These are phyloP conservation scores for Chydorus sphaericus DNA, from an alignment of 2,888 invertebrate species.

Conservation along the genomic window DNA sequence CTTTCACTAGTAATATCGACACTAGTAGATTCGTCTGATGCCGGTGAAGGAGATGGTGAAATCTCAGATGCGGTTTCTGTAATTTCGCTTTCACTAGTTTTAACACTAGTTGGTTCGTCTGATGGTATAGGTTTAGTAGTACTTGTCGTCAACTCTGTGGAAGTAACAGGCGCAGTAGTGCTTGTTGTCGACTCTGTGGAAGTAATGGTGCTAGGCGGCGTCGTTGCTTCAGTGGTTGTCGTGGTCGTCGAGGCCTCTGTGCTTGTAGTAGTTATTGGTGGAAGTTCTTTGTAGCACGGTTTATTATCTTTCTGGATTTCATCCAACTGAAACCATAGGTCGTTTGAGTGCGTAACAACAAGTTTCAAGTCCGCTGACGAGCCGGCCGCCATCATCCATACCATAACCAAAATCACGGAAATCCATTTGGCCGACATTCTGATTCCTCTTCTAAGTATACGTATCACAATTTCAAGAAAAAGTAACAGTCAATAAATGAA, in stretches of 20 bases:
- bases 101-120: too few relatives aligned
- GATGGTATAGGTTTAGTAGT: neutral
- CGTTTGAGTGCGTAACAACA: slow-evolving; percentile 12
- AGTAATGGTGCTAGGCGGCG: neutral
- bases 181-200: neutral
- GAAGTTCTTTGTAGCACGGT: neutral
- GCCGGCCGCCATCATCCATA: neutral
- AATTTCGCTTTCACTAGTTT: too few relatives aligned
- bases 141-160: neutral
- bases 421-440: too few relatives aligned
- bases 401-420: too few relatives aligned
- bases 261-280: neutral
- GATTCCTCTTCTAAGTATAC: too few relatives aligned
- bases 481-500: too few relatives aligned
- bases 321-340: slow-evolving; percentile 10
- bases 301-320: slow-evolving; percentile 5
- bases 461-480: too few relatives aligned
- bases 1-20: too few relatives aligned
- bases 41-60: too few relatives aligned
- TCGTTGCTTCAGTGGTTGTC: neutral
- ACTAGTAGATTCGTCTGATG: too few relatives aligned
- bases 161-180: neutral
- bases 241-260: neutral
- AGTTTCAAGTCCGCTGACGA: slow-evolving; percentile 1
- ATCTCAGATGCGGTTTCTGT: too few relatives aligned